Evolutionary conservation across 2,797 vertebrate genomes (phyloP), one percentile per base, ranked within the genome.

Genomic region (Malacoraja senta): DNA sequence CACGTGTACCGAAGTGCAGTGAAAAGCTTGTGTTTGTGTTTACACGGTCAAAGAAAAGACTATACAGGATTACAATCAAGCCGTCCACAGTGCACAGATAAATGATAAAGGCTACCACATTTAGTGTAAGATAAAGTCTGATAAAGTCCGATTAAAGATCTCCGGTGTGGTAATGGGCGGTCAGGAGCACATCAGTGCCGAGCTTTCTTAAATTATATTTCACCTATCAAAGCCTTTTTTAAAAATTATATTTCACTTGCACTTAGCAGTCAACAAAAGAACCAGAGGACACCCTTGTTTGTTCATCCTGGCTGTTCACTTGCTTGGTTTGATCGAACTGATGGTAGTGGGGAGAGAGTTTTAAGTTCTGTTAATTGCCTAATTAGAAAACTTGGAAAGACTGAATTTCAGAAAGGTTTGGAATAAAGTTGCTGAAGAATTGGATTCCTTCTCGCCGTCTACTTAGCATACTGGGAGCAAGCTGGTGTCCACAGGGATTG

Each of bases 401-500:
- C 26, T 72, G 29, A 72, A 21, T 71, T 92, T 92, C 72, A 92
- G 90, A 92, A 44, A 7, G 3, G 35, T 13, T 91, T 91, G 35
- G 38, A 91, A 91, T 72, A 72, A 91, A 91, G 19, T 91, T 91
- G 88, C 35, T 92, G 84, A 92, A 53, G 90, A 38, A 24, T 53
- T 35, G 29, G 71, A 92, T 26, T 92, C 71, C 44, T 91, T 29
- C 26, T 17, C 44, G 10, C 35, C 24, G 29, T 74, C 72, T 58
- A 74, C 21, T 91, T 92, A 92, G 71, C 65, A 92, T 72, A 19
- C 10, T 76, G 90, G 90, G 90, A 91, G 24, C 32, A 74, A 68
- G 90, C 21, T 53, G 35, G 68, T 26, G 68, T 71, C 65, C 38
- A 53, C 24, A 53, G 71, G 90, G 38, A 76, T 44, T 76, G 35